Base-by-base conservation (phyloP, 2,113 vertebrate genomes). In the Peromyscus maniculatus region DNA sequence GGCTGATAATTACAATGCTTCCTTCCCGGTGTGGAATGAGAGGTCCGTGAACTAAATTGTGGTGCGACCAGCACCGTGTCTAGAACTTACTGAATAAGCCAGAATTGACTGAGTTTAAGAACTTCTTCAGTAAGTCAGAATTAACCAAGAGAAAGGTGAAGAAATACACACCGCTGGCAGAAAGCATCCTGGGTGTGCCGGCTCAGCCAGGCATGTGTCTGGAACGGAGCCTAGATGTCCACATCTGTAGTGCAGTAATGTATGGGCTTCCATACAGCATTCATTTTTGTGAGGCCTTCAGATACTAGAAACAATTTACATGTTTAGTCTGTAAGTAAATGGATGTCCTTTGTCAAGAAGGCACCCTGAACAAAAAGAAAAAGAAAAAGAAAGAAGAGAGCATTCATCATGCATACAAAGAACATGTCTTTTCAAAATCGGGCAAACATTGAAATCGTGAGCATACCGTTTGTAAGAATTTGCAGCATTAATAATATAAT, bases 261-360 rank as follows among this genome's bases (percentile, higher is more conserved):
- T 55, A 17, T 88, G 28, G 79, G 82, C 72, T 95, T 93, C 83
- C 87, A 75, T 26, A 83, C 31, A 87, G 52, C 69, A 22, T 78
- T 87, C 74, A 57, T 67, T 72, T 21, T 67, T 57, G 31, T 7
- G 28, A 87, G 91, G 77, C 67, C 74, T 93, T 82, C 83, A 75
- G 89, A 69, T 59, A 7, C 21, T 5, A 36, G 82, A 87, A 87
- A 95, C 90, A 96, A 33, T 87, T 49, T 89, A 3, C 75, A 89
- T 66, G 66, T 96, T 79, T 92, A 87, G 72, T 46, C 64, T 93
- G 74, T 69, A 88, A 92, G 93, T 88, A 88, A 97, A 94, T 86
- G 64, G 36, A 72, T 67, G 26, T 62, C 84, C 91, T 97, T 93
- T 93, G 39, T 89, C 66, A 86, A n/a, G 43, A 91, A 39, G 17